Base-by-base conservation (phyloP, 30 jellyfish, hydroid and myxozoan genomes). In the Aurelia aurita complex sp. Pacific region DNA sequence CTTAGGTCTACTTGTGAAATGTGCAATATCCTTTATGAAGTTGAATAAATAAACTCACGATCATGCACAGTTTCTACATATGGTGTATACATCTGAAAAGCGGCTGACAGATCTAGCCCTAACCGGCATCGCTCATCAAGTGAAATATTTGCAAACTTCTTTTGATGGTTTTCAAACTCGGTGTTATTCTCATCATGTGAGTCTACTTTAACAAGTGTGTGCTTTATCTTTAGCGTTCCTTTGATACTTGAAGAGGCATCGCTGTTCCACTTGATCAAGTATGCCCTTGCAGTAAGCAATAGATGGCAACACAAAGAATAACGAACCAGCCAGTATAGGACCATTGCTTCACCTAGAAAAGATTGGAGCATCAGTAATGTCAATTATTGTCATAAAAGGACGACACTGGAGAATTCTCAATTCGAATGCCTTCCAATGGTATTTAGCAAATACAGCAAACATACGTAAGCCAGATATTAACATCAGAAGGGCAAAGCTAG, bases 101-200 rank as follows among this genome's bases (percentile, higher is more conserved):
- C 98, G 11, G 82, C 81, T 15, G 97, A 94, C 29, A 94, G 55
- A 36, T 94, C 91, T 89, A 77, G 42, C 23, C 98, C 98, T 2
- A 10, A 59, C 29, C 72, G 54, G 89, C 98, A 94, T 70, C 82
- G 85, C 50, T 88, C 95, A 60, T 94, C 98, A 15, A 94, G 42
- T 12, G 96, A 76, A 64, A 46, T 29, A 34, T 86, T 92, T 15
- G 83, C 57, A 17, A 75, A 70, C 54, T 69, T 73, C 38, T 69
- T 18, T 69, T 43, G 83, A 64, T 67, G 86, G 15, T 75, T 53
- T 34, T 57, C 29, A 50, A 68, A 74, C 42, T 42, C 91, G 2
- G 94, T 43, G 75, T 36, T 74, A 67, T 77, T 76, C 85, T 53
- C 34, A 51, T 72, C 85, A 33, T 71, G 16, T 36, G 73, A 66